phyloP scores from a whole-genome alignment of 1,140 invertebrate genomes.

The Propsilocerus akamusi region DNA sequence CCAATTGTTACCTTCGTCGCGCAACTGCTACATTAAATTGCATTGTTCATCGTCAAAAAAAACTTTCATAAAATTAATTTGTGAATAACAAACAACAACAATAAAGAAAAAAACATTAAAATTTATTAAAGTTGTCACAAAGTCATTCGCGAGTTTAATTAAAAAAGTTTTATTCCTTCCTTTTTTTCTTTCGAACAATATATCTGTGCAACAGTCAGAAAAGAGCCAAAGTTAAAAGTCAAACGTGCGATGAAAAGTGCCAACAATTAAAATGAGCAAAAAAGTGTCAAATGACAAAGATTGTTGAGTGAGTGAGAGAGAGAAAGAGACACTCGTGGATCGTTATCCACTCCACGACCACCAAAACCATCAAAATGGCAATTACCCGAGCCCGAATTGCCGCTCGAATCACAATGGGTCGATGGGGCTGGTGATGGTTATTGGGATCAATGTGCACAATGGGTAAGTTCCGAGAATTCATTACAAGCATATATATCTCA shows the following conservation, averaged over 20 bases:
- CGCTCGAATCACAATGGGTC: constrained; percentile 11
- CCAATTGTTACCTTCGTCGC: no score
- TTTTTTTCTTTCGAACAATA: no score
- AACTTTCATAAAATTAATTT: no score
- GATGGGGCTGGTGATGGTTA: constrained; percentile 10
- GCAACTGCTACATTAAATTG: no score
- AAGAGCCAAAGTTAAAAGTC: background rate
- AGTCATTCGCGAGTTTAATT: no score
- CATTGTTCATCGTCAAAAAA: no score
- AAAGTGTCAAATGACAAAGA: constrained; percentile 1
- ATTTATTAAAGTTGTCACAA: no score
- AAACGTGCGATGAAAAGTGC: background rate
- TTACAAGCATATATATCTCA: no score
- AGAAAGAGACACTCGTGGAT: constrained; percentile 6
- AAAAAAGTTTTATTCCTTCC: no score
- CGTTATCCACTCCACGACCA: constrained; percentile 6
- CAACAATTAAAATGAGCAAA: background rate
- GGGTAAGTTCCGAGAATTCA: constrained; percentile 12
- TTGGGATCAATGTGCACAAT: constrained; percentile 10
- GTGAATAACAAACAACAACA: no score
- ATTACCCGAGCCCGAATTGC: constrained; percentile 10
- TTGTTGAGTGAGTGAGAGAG: constrained; percentile 1
- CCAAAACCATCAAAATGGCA: constrained; percentile 7
- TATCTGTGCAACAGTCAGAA: no score
- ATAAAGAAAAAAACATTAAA: no score